Base-by-base conservation (phyloP, 2,113 vertebrate genomes). In the Antigone vipio region DNA sequence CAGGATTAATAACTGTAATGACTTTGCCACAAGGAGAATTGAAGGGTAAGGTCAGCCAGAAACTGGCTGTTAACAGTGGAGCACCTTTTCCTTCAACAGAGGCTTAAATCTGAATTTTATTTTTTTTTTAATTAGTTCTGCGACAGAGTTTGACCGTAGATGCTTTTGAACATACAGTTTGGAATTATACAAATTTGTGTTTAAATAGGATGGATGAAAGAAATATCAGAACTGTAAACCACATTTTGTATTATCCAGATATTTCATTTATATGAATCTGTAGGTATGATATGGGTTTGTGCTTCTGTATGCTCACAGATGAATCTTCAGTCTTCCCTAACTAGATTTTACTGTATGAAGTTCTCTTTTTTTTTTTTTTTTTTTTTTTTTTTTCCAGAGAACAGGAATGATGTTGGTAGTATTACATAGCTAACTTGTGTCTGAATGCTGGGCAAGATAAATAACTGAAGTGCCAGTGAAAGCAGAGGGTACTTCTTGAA, bases 11-110 rank as follows among this genome's bases (percentile, higher is more conserved):
- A 93, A 91, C 73, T 88, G 47, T 23, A 66, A 78, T 95, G 96
- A 90, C 86, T 96, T 98, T 96, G 62, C 64, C 56, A 93, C 81
- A 95, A 92, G 77, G 88, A 97, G 73, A 96, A 74, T 92, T 95
- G 59, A 38, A 93, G 60, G 82, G 58, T 88, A 90, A 96, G 71
- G 76, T 89, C 82, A 30, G 52, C 50, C 29, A 90, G 66, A 63
- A 82, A 90, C 44, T 84, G 69, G 55, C 77, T 78, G 7, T 69
- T 79, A 74, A 67, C 49, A 95, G 94, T 23, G 64, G 77, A 92
- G 26, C 21, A 76, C 12, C 22, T 73, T 71, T 27, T 84, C 52
- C 47, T 80, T 56, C 85, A 91, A 68, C 10, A 26, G 24, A 71
- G 73, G 13, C 32, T 88, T 66, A 69, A 93, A 42, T 76, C 15